phyloP scores from a whole-genome alignment of 92 coral and sea anemone genomes.

The Siderastrea radians region DNA sequence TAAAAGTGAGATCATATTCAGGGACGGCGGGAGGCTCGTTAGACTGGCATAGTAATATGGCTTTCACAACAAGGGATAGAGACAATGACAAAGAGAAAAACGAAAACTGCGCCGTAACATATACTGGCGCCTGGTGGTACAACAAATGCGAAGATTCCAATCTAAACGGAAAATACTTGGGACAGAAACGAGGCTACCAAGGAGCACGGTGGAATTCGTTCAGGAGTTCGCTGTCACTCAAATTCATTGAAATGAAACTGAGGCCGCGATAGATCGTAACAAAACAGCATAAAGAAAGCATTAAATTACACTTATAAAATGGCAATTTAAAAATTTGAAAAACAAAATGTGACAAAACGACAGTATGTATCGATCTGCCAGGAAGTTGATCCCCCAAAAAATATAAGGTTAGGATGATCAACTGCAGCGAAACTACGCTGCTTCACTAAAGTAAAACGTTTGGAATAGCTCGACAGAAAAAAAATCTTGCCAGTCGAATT shows the following conservation, averaged over 20 bases:
- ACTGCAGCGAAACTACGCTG: too few relatives aligned
- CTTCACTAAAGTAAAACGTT: too few relatives aligned
- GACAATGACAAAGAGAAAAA: slow-evolving; percentile 41
- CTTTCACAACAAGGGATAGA: slow-evolving; percentile 65
- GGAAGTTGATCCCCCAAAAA: too few relatives aligned
- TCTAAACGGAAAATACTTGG: slow-evolving; percentile 41
- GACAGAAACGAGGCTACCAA: background rate
- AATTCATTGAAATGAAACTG: slow-evolving; percentile 55
- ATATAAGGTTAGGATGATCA: too few relatives aligned
- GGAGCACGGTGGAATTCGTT: slow-evolving; percentile 49
- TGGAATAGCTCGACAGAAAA: too few relatives aligned
- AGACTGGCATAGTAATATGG: slow-evolving; percentile 33
- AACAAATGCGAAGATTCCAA: slow-evolving; percentile 29
- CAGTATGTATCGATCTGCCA: too few relatives aligned
- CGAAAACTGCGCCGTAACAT: slow-evolving; percentile 16
- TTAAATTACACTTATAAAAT: too few relatives aligned
- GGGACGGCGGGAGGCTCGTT: slow-evolving; percentile 71
- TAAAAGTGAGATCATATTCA: slow-evolving; percentile 48
- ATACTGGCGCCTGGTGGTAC: slow-evolving; percentile 61
- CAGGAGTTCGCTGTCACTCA: slow-evolving; percentile 19
- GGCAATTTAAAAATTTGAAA: too few relatives aligned
- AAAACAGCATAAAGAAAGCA: too few relatives aligned
- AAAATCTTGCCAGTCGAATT: too few relatives aligned
- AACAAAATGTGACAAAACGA: too few relatives aligned
- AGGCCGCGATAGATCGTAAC: background rate